Base-by-base conservation (phyloP, 2,797 vertebrate genomes). In the Oreonectes daqikongensis region DNA sequence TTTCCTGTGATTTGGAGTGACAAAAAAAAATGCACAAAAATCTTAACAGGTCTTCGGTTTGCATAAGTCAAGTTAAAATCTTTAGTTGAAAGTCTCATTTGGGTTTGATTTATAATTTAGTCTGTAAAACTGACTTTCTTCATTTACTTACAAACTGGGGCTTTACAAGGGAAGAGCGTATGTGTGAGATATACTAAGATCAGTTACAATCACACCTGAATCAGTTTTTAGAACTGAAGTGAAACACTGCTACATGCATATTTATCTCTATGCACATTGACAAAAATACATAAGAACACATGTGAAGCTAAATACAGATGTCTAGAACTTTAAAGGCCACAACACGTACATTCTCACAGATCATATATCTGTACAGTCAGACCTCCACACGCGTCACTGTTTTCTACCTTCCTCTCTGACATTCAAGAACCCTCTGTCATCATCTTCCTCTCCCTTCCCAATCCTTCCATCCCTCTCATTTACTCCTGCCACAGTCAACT, bases 401-500 rank as follows among this genome's bases (percentile, higher is more conserved):
- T 66, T 48, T 38, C 30, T 57, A 44, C 53, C 60, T 15, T 32
- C 22, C 50, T 50, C 15, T 22, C 68, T 53, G 46, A 60, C 61
- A 66, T 72, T 72, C 63, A 24, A 44, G 40, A 32, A 40, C 9
- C 70, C 50, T 32, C 14, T 46, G 26, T 81, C 24, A 40, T 66
- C 30, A 32, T 42, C 26, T 40, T 60, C 5, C 4, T 10, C 42
- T 35, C 38, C 48, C 48, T n/a, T 9, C 30, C 14, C 14, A 22
- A 42, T n/a, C 5, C 10, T 14, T 55, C 57, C 61, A 50, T 24
- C 32, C 35, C 35, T 22, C 64, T 68, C 50, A 46, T 68, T 20
- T 35, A 12, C 63, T 32, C 26, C 11, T 15, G 61, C 57, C 30
- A 44, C 4, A 68, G 11, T 46, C 52, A 40, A 38, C 24, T 30